phyloP scores from a whole-genome alignment of 2,888 invertebrate species.

The Alcis repandata region DNA sequence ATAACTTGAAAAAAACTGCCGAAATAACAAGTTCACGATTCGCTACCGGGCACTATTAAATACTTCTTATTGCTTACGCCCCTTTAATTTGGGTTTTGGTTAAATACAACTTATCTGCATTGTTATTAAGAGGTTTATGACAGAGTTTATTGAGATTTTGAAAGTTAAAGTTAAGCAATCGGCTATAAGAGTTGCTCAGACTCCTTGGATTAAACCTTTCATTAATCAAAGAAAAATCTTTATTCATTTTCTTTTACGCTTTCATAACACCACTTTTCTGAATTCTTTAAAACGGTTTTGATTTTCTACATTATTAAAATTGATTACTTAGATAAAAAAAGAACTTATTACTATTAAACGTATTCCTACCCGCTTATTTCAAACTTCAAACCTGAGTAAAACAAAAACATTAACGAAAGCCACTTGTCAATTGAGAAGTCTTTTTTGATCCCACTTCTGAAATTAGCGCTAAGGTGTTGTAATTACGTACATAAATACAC shows the following conservation, averaged over 20 bases:
- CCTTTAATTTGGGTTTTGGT: slow-evolving; percentile 40
- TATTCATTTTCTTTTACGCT: too few relatives aligned
- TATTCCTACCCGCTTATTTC: too few relatives aligned
- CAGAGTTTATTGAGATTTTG: slow-evolving; percentile 15
- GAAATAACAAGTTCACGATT: slow-evolving; percentile 34
- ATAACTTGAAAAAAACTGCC: slow-evolving; percentile 27
- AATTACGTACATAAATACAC: not conserved
- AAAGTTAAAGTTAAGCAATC: slow-evolving; percentile 13
- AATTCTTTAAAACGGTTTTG: too few relatives aligned
- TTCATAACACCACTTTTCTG: too few relatives aligned
- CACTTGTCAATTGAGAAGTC: not conserved
- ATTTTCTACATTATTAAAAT: too few relatives aligned
- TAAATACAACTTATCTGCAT: slow-evolving; percentile 20
- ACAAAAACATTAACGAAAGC: too few relatives aligned
- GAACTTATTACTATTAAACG: too few relatives aligned
- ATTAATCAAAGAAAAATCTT: too few relatives aligned
- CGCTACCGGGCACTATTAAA: slow-evolving; percentile 47
- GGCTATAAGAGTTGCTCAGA: not conserved
- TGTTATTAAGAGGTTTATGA: slow-evolving; percentile 28
- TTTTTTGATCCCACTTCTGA: not conserved
- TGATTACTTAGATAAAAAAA: too few relatives aligned
- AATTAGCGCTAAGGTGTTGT: not conserved
- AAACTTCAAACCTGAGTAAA: too few relatives aligned
- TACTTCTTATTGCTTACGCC: slow-evolving; percentile 42
- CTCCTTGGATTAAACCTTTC: too few relatives aligned